Evolutionary conservation across 2,888 invertebrate species (phyloP).

Genomic region (Tiliacea citrago): DNA sequence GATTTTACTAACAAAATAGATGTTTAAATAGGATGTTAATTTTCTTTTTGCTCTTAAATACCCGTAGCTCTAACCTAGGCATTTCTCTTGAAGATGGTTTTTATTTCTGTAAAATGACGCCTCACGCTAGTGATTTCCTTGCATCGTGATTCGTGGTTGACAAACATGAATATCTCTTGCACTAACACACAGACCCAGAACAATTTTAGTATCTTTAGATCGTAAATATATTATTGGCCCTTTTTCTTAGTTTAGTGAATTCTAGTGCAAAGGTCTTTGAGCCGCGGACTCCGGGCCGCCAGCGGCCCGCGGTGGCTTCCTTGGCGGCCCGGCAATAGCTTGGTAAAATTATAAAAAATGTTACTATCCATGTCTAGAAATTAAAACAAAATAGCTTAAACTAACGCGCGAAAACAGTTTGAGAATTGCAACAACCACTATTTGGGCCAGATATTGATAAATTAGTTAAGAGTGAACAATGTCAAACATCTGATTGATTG

Average conservation of each 20-base stretch:
- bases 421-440: too few relatives aligned
- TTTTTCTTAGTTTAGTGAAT: background rate
- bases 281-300: too few relatives aligned
- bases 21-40: background rate
- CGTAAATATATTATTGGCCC: background rate
- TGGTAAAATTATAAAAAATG: too few relatives aligned
- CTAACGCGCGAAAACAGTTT: too few relatives aligned
- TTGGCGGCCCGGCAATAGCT: too few relatives aligned
- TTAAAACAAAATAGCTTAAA: too few relatives aligned
- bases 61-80: fast-evolving
- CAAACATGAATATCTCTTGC: background rate
- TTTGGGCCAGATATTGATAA: too few relatives aligned
- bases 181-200: background rate
- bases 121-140: background rate
- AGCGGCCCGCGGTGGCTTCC: too few relatives aligned
- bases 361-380: too few relatives aligned
- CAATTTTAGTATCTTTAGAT: background rate
- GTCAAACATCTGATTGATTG: too few relatives aligned
- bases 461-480: too few relatives aligned
- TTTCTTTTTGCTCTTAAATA: background rate
- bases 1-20: constrained; percentile 19
- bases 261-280: too few relatives aligned
- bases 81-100: background rate
- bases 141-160: background rate
- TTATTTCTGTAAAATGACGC: background rate